phyloP scores from a whole-genome alignment of 2,888 invertebrate species.

The Polyommatus iphigenia region DNA sequence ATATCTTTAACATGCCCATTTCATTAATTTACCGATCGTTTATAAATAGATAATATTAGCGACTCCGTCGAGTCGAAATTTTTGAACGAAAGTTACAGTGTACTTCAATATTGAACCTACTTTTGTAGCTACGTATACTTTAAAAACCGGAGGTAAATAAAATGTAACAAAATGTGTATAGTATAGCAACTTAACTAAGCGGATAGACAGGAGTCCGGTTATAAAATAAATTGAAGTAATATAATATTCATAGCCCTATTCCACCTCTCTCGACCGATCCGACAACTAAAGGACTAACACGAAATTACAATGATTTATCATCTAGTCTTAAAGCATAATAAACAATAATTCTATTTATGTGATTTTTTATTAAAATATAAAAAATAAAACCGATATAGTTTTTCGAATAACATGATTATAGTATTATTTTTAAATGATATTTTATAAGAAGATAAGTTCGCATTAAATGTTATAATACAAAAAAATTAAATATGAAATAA shows the following conservation, averaged over 20 bases:
- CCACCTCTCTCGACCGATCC: background rate
- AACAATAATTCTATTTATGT: background rate
- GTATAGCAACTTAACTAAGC: background rate
- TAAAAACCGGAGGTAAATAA: background rate
- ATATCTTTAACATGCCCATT: conserved; percentile 4
- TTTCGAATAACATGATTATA: background rate
- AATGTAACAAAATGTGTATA: conserved; percentile 2
- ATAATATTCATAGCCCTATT: conserved; percentile 28
- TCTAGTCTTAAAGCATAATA: conserved; percentile 9
- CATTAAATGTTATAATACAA: background rate
- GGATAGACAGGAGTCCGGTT: background rate
- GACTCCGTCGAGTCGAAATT: background rate
- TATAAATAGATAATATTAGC: background rate
- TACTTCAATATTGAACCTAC: background rate
- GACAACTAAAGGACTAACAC: background rate
- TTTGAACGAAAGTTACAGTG: conserved; percentile 4
- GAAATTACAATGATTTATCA: background rate
- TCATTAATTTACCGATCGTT: conserved; percentile 10
- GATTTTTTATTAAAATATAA: background rate
- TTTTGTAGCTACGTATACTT: conserved; percentile 5
- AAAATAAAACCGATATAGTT: background rate
- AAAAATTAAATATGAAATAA: background rate
- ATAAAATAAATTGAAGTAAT: background rate
- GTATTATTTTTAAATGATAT: background rate
- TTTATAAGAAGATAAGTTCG: background rate